Percentiles rank a stretch among this genome's conserved stretches.
phyloP scores from a whole-genome alignment of 1,140 invertebrate species.

The Drosophila chauvacae region DNA sequence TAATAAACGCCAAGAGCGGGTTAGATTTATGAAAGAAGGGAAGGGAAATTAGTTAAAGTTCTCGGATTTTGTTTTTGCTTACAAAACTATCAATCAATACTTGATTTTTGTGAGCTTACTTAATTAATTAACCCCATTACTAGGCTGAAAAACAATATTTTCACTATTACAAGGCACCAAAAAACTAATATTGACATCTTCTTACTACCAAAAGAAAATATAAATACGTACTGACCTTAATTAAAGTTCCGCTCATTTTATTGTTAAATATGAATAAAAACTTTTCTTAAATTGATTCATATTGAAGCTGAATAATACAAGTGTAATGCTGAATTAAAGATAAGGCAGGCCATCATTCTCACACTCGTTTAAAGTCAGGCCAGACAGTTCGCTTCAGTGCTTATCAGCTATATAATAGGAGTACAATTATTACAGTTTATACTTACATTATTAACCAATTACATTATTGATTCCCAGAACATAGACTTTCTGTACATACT shows the following conservation, averaged over 20 bases:
- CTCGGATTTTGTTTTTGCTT: not conserved
- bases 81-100: not conserved
- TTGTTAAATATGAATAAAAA: not conserved
- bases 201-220: not conserved
- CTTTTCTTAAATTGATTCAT: constrained; percentile 1
- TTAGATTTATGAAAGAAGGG: not conserved
- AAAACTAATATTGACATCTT: not conserved
- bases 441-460: not conserved
- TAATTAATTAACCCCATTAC: not conserved
- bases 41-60: constrained; percentile 14
- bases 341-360: not conserved
- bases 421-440: not conserved
- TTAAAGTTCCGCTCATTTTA: not conserved
- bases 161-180: not conserved
- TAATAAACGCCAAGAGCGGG: not conserved
- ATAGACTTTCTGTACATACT: not conserved
- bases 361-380: constrained; percentile 3
- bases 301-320: constrained; percentile 3
- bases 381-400: not conserved
- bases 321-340: constrained; percentile 5
- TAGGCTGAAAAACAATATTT: not conserved
- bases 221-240: not conserved
- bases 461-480: not conserved
- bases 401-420: constrained; percentile 7
- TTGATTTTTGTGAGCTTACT: not conserved